Conservation (phyloP, 1,140 invertebrate genomes). For the Apis dorsata region DNA sequence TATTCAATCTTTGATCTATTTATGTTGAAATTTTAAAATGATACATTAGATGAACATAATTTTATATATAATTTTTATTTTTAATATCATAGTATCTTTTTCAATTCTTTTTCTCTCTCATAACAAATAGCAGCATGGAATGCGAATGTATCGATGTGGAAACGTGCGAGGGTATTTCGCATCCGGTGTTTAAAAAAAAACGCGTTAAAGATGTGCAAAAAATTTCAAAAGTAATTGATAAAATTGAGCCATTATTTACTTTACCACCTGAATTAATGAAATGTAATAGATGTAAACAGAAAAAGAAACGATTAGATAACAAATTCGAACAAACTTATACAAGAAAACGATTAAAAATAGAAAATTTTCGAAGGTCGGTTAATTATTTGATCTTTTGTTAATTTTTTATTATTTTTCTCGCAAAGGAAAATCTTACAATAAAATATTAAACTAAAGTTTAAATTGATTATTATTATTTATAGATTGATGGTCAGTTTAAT, state of each 20-base stretch:
- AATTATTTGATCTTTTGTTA: neutral
- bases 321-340: conserved; percentile 49
- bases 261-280: conserved; percentile 58
- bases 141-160: conserved; percentile 12
- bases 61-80: neutral
- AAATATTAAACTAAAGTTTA: neutral
- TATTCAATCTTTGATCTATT: neutral
- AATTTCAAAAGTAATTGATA: conserved; percentile 46
- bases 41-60: too few relatives aligned
- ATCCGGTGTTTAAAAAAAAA: neutral
- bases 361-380: conserved; percentile 66
- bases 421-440: too few relatives aligned
- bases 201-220: neutral
- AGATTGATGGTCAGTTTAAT: conserved; percentile 88
- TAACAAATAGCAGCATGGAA: conserved; percentile 40
- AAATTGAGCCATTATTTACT: conserved; percentile 60
- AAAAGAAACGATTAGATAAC: conserved; percentile 22
- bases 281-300: conserved; percentile 38
- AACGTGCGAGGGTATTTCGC: conserved; percentile 4
- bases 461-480: neutral
- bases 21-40: neutral
- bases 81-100: neutral
- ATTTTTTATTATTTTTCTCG: too few relatives aligned
- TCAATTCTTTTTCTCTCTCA: too few relatives aligned
- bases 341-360: conserved; percentile 54